phyloP scores from a whole-genome alignment of 2,888 invertebrate species.

The Tipula confusa region DNA sequence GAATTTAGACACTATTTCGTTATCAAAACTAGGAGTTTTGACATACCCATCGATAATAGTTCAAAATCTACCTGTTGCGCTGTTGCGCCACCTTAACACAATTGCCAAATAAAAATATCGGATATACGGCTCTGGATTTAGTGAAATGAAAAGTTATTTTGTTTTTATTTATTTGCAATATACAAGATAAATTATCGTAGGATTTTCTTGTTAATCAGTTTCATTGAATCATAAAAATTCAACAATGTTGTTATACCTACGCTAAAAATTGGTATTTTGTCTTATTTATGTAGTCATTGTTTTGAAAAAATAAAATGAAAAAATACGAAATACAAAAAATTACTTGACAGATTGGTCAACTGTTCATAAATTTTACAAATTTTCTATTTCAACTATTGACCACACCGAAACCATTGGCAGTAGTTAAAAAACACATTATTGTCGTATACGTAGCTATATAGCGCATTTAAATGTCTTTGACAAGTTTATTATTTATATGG shows the following conservation, averaged over 20 bases:
- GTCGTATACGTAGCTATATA: background rate
- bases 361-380: background rate
- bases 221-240: background rate
- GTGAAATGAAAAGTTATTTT: background rate
- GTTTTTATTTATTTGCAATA: background rate
- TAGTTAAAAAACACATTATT: background rate
- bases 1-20: background rate
- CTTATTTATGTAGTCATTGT: background rate
- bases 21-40: slow-evolving; percentile 3
- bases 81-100: background rate
- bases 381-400: background rate
- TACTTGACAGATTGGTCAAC: background rate
- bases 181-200: background rate
- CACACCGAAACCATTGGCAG: background rate
- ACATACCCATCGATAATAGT: background rate
- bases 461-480: background rate
- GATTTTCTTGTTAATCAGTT: slow-evolving; percentile 20
- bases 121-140: background rate
- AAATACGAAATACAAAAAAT: too few species aligned
- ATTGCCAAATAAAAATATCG: background rate
- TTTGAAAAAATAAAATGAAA: background rate
- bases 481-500: background rate
- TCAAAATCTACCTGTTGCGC: background rate
- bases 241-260: slow-evolving; percentile 10
- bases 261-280: background rate